Conservation (phyloP, 2,113 vertebrate species). For the Martes martes region DNA sequence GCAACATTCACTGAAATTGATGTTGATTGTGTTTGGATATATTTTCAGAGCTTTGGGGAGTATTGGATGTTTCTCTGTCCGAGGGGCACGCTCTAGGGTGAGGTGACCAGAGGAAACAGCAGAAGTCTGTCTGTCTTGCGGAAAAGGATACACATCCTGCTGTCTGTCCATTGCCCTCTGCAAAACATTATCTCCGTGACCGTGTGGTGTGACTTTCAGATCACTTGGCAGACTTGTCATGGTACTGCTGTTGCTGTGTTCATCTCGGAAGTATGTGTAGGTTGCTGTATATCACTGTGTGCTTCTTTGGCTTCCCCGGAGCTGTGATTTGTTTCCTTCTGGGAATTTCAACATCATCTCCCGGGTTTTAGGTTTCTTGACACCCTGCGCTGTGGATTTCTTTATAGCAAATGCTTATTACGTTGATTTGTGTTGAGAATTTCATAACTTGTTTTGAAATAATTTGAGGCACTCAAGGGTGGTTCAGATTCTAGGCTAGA, state of each 20-base stretch:
- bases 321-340: background rate
- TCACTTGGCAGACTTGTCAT: background rate
- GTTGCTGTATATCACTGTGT: background rate
- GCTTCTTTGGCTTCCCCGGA: background rate
- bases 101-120: background rate
- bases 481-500: background rate
- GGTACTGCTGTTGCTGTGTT: background rate
- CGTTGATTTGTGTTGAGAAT: slow-evolving; percentile 23
- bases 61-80: background rate
- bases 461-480: background rate
- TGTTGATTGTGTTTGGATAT: background rate
- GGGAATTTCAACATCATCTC: slow-evolving; percentile 13
- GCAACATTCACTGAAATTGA: background rate
- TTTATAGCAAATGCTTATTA: background rate
- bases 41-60: background rate
- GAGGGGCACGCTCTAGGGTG: background rate
- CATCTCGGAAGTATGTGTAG: background rate
- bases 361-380: slow-evolving; percentile 38
- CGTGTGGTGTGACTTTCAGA: background rate
- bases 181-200: background rate
- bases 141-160: background rate
- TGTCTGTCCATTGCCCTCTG: background rate
- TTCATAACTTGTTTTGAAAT: slow-evolving; percentile 56
- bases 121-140: background rate
- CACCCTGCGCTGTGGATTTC: background rate